These are phyloP conservation scores for Phalacrocorax carbo DNA, from an alignment of 2,113 vertebrate genomes.

Conservation along the genomic window DNA sequence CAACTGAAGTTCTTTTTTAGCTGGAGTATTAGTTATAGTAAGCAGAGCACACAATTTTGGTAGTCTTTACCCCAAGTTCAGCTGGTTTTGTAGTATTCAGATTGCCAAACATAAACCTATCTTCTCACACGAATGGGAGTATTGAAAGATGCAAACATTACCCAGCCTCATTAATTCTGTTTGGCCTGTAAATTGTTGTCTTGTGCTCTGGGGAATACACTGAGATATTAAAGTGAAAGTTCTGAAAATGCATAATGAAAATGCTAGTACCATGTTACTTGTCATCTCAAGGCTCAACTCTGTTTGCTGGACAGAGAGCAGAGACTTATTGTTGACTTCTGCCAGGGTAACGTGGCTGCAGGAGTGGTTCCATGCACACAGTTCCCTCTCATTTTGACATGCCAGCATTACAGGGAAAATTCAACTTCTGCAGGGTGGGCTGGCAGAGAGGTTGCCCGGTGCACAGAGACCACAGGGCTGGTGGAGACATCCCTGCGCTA, in stretches of 20 bases:
- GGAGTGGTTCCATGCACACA: accelerated
- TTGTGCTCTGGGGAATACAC: not conserved
- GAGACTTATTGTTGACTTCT: not conserved
- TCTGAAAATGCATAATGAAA: not conserved
- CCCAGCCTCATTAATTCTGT: not conserved
- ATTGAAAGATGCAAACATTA: not conserved
- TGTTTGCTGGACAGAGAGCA: not conserved
- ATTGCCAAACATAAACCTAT: not conserved
- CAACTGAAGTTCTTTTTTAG: not conserved
- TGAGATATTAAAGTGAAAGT: not conserved
- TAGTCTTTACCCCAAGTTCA: not conserved
- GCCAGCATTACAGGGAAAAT: not conserved
- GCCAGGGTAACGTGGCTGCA: accelerated
- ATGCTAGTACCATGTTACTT: not conserved
- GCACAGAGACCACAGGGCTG: not conserved
- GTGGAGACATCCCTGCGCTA: accelerated
- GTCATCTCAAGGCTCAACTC: not conserved
- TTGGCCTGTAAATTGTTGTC: not conserved
- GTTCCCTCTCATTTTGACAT: not conserved
- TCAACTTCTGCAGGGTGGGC: not conserved
- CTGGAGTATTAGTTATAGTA: not conserved
- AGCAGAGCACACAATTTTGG: not conserved
- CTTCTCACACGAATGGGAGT: not conserved
- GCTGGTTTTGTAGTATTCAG: not conserved
- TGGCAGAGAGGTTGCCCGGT: accelerated